Evolutionary conservation across 2,888 invertebrate genomes (phyloP), one percentile per base, ranked within the genome.

Genomic region (Cryptocephalus moraei): DNA sequence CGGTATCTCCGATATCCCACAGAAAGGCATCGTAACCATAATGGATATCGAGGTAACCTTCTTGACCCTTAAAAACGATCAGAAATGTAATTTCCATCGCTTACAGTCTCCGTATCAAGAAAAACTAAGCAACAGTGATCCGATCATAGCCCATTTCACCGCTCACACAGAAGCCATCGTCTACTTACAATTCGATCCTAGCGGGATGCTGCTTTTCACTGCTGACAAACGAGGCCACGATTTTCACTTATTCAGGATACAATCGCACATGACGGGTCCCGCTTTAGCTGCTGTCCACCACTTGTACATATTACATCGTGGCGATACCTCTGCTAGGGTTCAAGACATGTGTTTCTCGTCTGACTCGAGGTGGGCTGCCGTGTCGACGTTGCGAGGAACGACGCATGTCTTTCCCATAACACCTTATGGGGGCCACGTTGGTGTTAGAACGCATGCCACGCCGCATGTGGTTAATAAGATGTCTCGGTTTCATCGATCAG

Each of bases 341-440:
- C 87, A 87, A 72, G 91, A 95, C 64, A 88, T 95, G 68, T 80
- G 87, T 44, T 91, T 97, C 66, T 91, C 95, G 1, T 76, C 82
- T 49, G 97, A 99, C 74, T 87, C 87, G 32, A 84, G 99, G 46
- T 99, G 97, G 97, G 85, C 91, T n/a, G 89, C 94, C 1, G 82
- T 97, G 6, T 91, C 92, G 38, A 94, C 97, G 0, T 79, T 94
- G 47, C 82, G 95, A 52, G 99, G 97, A 51, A 99, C 99, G 1
- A 95, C 95, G 32, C 99, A 99, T 71, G 86, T 99, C 54, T 99
- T 96, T 73, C 93, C 97, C 9, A 81, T 99, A 43, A 92, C 92
- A 11, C 91, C 97, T 12, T 99, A 97, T 69, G 96, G 96, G 56
- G 95, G 97, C 44, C 78, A 85, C 46, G 82, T 91, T 54, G 91